A percentile compares a stretch with the other conserved stretches of the same genome.
These are phyloP conservation scores for Heliornis fulica DNA, from an alignment of 2,113 vertebrate genomes.

Conservation along the genomic window DNA sequence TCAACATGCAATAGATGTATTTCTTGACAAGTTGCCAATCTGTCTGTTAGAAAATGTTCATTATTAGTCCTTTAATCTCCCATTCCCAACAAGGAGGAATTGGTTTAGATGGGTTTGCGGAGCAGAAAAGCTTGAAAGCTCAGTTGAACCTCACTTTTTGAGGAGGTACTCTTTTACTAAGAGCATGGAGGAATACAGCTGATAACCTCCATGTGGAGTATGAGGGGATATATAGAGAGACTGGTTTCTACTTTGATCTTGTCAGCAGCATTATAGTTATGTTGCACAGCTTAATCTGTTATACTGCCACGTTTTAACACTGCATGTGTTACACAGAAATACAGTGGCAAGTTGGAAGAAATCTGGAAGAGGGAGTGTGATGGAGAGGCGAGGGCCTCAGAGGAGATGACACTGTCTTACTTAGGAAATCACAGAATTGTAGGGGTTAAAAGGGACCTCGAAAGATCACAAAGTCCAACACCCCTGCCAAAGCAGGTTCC, in stretches of 20 bases:
- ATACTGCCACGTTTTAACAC: not conserved
- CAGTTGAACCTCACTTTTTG: not conserved
- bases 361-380: not conserved
- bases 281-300: not conserved
- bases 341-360: not conserved
- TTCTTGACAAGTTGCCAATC: not conserved
- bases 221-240: not conserved
- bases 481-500: no score
- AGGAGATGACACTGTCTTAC: not conserved
- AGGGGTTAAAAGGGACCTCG: no score
- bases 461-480: no score
- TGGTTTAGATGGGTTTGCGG: not conserved
- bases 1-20: not conserved
- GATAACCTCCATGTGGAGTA: not conserved
- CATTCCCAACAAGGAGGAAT: not conserved
- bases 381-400: not conserved
- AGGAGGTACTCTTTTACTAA: not conserved
- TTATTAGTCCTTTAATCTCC: not conserved
- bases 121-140: not conserved
- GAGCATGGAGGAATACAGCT: not conserved
- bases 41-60: not conserved
- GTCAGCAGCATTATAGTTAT: not conserved
- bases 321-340: not conserved
- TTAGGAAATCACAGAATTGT: no score
- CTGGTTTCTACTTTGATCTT: not conserved